Percentiles rank a stretch among this genome's conserved stretches.
Conservation (phyloP, 2,888 invertebrate genomes). For the Chloroclysta siterata region DNA sequence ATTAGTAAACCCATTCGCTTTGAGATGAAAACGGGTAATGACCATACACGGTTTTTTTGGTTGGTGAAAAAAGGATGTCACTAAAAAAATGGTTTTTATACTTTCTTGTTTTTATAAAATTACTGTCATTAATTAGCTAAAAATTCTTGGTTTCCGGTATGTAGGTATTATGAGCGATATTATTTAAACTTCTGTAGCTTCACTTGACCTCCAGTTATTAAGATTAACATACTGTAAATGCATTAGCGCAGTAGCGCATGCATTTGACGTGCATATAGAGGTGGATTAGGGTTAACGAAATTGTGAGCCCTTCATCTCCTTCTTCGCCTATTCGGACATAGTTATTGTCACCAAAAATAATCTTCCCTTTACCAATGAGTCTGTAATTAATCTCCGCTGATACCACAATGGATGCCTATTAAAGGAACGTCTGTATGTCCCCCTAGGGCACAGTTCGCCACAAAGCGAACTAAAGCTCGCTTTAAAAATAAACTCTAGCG, state of each 20-base stretch:
- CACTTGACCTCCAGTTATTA: too few species aligned
- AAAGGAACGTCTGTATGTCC: constrained; percentile 58
- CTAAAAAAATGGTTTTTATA: not conserved
- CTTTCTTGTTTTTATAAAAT: too few species aligned
- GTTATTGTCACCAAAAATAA: constrained; percentile 27
- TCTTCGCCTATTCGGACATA: not conserved
- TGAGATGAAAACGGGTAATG: constrained; percentile 4
- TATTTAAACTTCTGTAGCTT: too few species aligned
- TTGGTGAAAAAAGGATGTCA: not conserved
- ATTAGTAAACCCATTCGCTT: constrained; percentile 12
- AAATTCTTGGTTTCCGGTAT: too few species aligned
- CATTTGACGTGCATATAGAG: not conserved
- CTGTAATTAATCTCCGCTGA: constrained; percentile 45
- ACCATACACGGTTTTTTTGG: not conserved
- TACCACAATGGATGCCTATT: constrained; percentile 70
- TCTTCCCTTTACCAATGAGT: constrained; percentile 39
- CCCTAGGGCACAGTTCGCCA: constrained; percentile 61
- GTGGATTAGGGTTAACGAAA: not conserved
- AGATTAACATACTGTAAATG: too few species aligned
- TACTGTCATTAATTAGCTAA: too few species aligned
- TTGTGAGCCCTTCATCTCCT: not conserved
- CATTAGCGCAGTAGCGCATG: too few species aligned
- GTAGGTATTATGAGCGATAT: too few species aligned
- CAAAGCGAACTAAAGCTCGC: constrained; percentile 53
- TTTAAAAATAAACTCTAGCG: constrained; percentile 61